Evolutionary conservation across 2,888 invertebrate genomes (phyloP).

Genomic region (Agriopis aurantiaria): DNA sequence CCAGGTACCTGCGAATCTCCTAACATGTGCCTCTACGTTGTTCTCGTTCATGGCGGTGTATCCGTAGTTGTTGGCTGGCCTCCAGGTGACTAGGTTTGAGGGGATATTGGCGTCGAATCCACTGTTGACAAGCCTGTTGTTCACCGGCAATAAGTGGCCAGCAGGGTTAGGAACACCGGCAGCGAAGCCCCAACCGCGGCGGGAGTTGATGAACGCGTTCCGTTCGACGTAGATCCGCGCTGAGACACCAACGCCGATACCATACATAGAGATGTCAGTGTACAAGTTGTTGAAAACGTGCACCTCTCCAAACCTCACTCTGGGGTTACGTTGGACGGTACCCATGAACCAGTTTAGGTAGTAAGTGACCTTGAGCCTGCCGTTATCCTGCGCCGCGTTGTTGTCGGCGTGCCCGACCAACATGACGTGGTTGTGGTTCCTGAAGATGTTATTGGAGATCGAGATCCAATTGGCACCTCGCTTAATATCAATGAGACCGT

Average conservation of each 20-base stretch:
- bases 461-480: constrained; percentile 29
- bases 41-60: neutral
- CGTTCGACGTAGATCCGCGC: constrained; percentile 36
- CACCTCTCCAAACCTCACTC: constrained; percentile 40
- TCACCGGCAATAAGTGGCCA: constrained; percentile 10
- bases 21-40: constrained; percentile 23
- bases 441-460: constrained; percentile 40
- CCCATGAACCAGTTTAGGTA: constrained; percentile 41
- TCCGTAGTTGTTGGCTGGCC: constrained; percentile 14
- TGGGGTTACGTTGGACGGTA: constrained; percentile 35
- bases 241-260: constrained; percentile 16
- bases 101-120: constrained; percentile 13
- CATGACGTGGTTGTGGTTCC: constrained; percentile 38
- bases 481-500: constrained; percentile 38
- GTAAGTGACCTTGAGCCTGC: constrained; percentile 30
- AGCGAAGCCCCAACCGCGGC: constrained; percentile 33
- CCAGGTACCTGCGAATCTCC: constrained; percentile 18
- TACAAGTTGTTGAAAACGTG: constrained; percentile 43
- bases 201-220: constrained; percentile 34
- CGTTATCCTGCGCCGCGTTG: constrained; percentile 25
- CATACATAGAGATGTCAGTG: constrained; percentile 32
- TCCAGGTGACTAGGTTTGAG: constrained; percentile 4
- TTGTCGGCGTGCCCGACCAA: constrained; percentile 37
- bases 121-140: constrained; percentile 37
- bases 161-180: constrained; percentile 13